Percentiles rank a stretch among this genome's conserved stretches.
Conservation (phyloP, 2,113 vertebrate genomes). For the Macroglossus sobrinus region DNA sequence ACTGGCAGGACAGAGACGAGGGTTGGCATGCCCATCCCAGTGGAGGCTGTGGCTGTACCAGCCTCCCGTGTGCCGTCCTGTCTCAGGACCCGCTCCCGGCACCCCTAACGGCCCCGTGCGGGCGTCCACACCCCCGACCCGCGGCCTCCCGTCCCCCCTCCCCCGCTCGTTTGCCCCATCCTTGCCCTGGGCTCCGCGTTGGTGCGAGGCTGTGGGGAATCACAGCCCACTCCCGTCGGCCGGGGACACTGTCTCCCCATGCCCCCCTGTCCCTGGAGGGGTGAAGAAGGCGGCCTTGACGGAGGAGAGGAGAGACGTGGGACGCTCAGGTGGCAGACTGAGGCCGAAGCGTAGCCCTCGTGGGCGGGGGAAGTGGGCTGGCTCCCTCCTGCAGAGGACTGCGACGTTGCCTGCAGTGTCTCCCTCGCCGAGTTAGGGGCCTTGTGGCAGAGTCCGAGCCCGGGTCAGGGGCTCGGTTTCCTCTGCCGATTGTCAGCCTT, state of each 20-base stretch:
- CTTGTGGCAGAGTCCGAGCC: not conserved
- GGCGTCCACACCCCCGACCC: not conserved
- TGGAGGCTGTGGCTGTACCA: not conserved
- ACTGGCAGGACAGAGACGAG: not conserved
- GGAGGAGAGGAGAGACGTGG: not conserved
- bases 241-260: not conserved
- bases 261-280: not conserved
- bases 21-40: not conserved
- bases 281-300: not conserved
- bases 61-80: not conserved
- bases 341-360: not conserved
- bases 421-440: conserved; percentile 1
- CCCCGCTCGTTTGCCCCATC: not conserved
- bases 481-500: not conserved
- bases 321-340: not conserved
- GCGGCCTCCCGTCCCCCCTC: not conserved
- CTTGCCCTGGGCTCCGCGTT: not conserved
- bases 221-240: not conserved
- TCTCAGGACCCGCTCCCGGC: not conserved
- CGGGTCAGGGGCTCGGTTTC: not conserved
- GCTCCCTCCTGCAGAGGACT: not conserved
- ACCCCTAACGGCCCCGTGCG: not conserved
- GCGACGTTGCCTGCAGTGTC: conserved; percentile 50
- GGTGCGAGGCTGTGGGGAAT: not conserved
- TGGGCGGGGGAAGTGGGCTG: not conserved